A percentile compares a stretch with the other conserved stretches of the same genome.
phyloP scores from a whole-genome alignment of 2,797 vertebrate species.

The Halcyon chelicuti region DNA sequence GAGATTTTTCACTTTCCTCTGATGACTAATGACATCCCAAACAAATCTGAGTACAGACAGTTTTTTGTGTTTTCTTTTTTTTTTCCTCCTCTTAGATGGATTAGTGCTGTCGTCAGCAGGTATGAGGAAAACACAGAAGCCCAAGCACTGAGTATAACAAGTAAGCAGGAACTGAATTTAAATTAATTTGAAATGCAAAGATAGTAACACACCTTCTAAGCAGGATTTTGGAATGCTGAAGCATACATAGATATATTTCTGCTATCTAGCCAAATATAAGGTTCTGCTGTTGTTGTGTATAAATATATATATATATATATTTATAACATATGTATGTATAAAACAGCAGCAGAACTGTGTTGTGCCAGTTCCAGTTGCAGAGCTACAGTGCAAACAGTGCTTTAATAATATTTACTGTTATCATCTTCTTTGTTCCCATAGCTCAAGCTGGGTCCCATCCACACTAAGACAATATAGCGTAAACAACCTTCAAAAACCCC shows the following conservation, averaged over 20 bases:
- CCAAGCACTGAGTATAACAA: not conserved
- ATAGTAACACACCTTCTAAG: not conserved
- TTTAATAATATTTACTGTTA: not conserved
- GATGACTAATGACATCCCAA: slow-evolving; percentile 52
- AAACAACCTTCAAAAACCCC: not conserved
- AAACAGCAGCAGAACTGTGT: not conserved
- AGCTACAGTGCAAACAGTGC: not conserved
- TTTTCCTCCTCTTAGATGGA: slow-evolving; percentile 15
- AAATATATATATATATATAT: not conserved
- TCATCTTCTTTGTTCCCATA: not conserved
- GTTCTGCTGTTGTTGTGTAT: not conserved
- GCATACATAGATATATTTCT: not conserved
- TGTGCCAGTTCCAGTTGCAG: not conserved
- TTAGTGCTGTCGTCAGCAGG: slow-evolving; percentile 50
- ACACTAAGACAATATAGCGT: not conserved
- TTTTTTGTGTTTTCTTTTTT: not conserved
- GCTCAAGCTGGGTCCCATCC: not conserved
- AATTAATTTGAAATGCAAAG: slow-evolving; percentile 47
- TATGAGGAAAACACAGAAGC: slow-evolving; percentile 36
- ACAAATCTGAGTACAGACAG: not conserved
- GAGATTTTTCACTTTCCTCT: slow-evolving; percentile 23
- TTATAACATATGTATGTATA: not conserved
- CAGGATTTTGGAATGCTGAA: not conserved
- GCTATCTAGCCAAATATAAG: not conserved
- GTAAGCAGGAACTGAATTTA: slow-evolving; percentile 13